Base-by-base conservation (phyloP, 2,113 vertebrate species). In the Nannospalax galili region DNA sequence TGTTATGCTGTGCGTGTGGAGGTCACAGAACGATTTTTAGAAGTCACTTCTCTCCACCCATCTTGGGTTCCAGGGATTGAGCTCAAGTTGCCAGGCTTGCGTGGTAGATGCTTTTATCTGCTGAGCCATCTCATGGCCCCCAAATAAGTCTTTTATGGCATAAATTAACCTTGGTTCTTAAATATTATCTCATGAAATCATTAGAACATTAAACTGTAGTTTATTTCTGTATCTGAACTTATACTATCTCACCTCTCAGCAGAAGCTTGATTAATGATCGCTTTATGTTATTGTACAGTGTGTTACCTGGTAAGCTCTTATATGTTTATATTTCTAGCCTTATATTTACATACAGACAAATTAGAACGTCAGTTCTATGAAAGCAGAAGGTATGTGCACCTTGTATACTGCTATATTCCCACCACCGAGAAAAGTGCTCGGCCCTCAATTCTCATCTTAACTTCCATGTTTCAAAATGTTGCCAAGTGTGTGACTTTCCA, bases 171-270 rank as follows among this genome's bases (percentile, higher is more conserved):
- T 87, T 84, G 28, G 15, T 74, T 92, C 90, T 84, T 69, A 65
- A 79, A 95, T 22, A 65, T 78, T 89, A 69, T 64, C 26, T 82
- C 92, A 77, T 77, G 78, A 65, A 69, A 82, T 84, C 35, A 65
- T 86, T 15, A 88, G 17, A 78, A 64, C 8, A 56, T 9, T 65
- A 82, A 69, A 26, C 45, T 32, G 42, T 58, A 45, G 92, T 95
- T 93, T 92, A 15, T 75, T 90, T 92, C 45, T 81, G 12, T 16
- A 82, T 82, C 65, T 72, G 79, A 89, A 89, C 62, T 70, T 65
- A 48, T 69, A 35, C 69, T 84, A 72, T 73, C 16, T 78, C 17
- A 42, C 52, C 73, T 92, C 26, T 56, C 64, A 20, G 89, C 42
- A 70, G 35, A 93, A 37, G 19, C 15, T 52, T 92, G 85, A 58